Conservation (phyloP, 2,113 vertebrate species). For the Callionymus lyra region DNA sequence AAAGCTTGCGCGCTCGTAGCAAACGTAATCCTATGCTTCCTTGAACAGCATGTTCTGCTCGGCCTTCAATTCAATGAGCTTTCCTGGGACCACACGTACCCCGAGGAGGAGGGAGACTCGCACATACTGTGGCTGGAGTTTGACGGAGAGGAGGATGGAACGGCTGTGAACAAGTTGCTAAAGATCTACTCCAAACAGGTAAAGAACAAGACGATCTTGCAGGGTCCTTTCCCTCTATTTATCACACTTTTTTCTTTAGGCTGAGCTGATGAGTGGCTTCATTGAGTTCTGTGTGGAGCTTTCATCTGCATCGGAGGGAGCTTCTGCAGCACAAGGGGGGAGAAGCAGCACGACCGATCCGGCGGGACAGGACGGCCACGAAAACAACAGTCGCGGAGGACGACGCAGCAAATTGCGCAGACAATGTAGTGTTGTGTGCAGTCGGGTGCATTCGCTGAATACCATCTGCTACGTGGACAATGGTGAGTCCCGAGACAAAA, state of each 20-base stretch:
- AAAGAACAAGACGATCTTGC: too few relatives aligned
- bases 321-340: constrained; percentile 25
- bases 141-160: constrained; percentile 79
- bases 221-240: too few relatives aligned
- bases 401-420: constrained; percentile 69
- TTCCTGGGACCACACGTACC: constrained; percentile 84
- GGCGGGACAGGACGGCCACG: constrained; percentile 34
- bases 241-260: constrained; percentile 59
- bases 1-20: background rate
- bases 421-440: constrained; percentile 80
- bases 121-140: constrained; percentile 88
- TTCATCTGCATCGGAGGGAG: constrained; percentile 48
- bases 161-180: constrained; percentile 80
- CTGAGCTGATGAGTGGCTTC: constrained; percentile 84
- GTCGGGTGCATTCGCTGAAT: constrained; percentile 74
- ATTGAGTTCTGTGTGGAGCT: constrained; percentile 90
- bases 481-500: constrained; percentile 58
- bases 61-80: constrained; percentile 75
- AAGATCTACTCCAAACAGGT: constrained; percentile 91
- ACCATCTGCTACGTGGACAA: constrained; percentile 88
- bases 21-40: background rate
- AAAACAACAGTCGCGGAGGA: constrained; percentile 42
- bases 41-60: constrained; percentile 65
- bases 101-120: constrained; percentile 72
- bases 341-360: constrained; percentile 9